phyloP scores from a whole-genome alignment of 2,113 vertebrate genomes.

The Corydoras sp. region DNA sequence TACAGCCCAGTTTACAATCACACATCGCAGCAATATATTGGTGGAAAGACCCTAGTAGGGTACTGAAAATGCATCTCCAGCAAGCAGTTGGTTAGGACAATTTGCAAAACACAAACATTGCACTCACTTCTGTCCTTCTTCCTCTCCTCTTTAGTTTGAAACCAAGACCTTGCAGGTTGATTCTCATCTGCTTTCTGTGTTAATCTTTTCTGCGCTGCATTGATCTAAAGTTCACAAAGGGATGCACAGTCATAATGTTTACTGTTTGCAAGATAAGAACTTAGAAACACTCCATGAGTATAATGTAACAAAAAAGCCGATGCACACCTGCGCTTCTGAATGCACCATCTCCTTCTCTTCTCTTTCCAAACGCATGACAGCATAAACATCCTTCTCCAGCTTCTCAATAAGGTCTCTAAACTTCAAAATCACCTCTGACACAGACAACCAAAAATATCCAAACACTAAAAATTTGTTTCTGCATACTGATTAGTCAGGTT shows the following conservation, averaged over 20 bases:
- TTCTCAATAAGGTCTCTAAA: slow-evolving; percentile 90
- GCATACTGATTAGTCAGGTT: too few relatives aligned
- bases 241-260: not conserved
- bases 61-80: too few relatives aligned
- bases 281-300: not conserved
- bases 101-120: not conserved
- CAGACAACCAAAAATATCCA: not conserved
- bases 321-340: slow-evolving; percentile 82
- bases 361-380: slow-evolving; percentile 82
- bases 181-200: slow-evolving; percentile 46
- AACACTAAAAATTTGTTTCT: not conserved
- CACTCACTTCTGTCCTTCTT: slow-evolving; percentile 88
- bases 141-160: slow-evolving; percentile 86
- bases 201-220: slow-evolving; percentile 79
- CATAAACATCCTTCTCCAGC: slow-evolving; percentile 86
- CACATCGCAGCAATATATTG: too few relatives aligned
- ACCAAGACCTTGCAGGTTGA: slow-evolving; percentile 79
- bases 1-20: too few relatives aligned
- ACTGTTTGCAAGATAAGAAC: not conserved
- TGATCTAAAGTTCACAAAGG: slow-evolving; percentile 66
- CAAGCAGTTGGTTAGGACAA: too few relatives aligned
- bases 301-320: not conserved
- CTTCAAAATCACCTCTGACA: slow-evolving; percentile 85
- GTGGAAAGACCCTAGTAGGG: too few relatives aligned
- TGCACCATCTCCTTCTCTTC: slow-evolving; percentile 86